Percentiles rank a stretch among this genome's conserved stretches.
Evolutionary conservation across 1,140 invertebrate genomes (phyloP).

Genomic region (Psilanteris sp.): DNA sequence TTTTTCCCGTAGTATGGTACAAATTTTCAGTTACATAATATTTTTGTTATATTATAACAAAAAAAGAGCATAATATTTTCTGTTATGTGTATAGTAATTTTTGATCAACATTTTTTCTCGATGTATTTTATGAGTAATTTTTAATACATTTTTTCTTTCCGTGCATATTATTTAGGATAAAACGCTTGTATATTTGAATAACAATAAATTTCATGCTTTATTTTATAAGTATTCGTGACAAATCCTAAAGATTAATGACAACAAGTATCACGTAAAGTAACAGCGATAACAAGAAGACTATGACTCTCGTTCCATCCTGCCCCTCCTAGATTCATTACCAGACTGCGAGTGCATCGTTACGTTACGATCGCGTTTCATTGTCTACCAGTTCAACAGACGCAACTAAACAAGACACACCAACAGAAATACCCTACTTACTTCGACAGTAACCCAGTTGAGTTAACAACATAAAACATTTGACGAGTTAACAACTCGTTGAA

Average conservation of each 20-base stretch:
- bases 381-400: slow-evolving; percentile 22
- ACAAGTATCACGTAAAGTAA: background rate
- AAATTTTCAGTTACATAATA: too few species aligned
- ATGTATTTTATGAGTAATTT: too few species aligned
- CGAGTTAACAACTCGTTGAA: slow-evolving; percentile 26
- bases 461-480: slow-evolving; percentile 42
- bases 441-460: slow-evolving; percentile 27
- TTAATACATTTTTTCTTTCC: too few species aligned
- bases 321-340: slow-evolving; percentile 76
- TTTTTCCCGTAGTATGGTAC: too few species aligned
- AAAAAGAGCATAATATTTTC: too few species aligned
- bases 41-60: too few species aligned
- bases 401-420: slow-evolving; percentile 17
- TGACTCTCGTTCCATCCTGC: slow-evolving; percentile 69
- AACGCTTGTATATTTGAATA: too few species aligned
- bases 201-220: too few species aligned
- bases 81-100: too few species aligned
- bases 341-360: slow-evolving; percentile 75
- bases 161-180: too few species aligned
- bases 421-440: slow-evolving; percentile 37
- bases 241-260: background rate
- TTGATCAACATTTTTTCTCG: too few species aligned
- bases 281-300: background rate
- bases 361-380: slow-evolving; percentile 60
- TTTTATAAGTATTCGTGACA: too few species aligned